phyloP scores from a whole-genome alignment of 2,888 invertebrate species.

The Seira sanloemensis region DNA sequence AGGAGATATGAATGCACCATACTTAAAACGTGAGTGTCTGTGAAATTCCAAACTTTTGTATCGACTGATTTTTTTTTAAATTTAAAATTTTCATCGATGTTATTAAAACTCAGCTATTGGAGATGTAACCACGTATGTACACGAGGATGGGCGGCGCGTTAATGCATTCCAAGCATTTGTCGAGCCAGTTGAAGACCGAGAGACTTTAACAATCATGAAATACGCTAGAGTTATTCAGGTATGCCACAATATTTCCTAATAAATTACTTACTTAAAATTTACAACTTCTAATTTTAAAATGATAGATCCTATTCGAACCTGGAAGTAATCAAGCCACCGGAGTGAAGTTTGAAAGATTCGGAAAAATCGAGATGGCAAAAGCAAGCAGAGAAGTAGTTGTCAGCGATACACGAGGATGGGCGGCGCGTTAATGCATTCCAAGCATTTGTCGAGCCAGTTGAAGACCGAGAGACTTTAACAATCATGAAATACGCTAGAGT shows the following conservation, averaged over 20 bases:
- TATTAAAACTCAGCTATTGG: no score
- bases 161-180: slow-evolving; percentile 70
- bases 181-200: slow-evolving; percentile 66
- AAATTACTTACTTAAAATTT: not conserved
- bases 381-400: not conserved
- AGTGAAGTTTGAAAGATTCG: no score
- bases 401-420: slow-evolving; percentile 66
- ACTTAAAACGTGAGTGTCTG: slow-evolving; percentile 74
- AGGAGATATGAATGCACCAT: slow-evolving; percentile 77
- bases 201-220: slow-evolving; percentile 68
- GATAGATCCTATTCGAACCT: no score
- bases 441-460: slow-evolving; percentile 69
- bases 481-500: slow-evolving; percentile 70
- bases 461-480: slow-evolving; percentile 62
- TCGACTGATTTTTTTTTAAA: no score
- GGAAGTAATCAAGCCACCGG: no score
- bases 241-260: slow-evolving; percentile 36
- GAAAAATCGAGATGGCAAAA: slow-evolving; percentile 61
- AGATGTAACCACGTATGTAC: no score
- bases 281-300: no score
- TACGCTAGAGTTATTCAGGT: slow-evolving; percentile 71
- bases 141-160: slow-evolving; percentile 69
- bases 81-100: no score
- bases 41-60: no score
- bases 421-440: slow-evolving; percentile 69